Base-by-base conservation (phyloP, 2,113 vertebrate species). In the Nycticryphes semicollaris region DNA sequence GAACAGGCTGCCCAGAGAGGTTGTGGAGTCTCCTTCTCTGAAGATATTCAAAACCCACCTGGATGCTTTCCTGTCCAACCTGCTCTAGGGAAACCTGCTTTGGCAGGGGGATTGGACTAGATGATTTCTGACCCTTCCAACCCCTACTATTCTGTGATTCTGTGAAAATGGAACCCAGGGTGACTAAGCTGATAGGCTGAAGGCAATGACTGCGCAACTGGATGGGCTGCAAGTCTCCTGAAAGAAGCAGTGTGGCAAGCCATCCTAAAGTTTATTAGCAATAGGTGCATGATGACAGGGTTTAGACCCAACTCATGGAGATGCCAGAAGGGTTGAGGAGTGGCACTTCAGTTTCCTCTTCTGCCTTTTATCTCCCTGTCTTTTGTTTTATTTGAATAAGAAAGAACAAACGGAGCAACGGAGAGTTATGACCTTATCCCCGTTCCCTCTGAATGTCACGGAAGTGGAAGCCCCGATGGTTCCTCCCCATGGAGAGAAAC, bases 401-500 rank as follows among this genome's bases (percentile, higher is more conserved):
- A 80, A 63, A 51, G 37, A 39, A 10, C 21, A 28, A 78, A 74
- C 3, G 6, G 24, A 90, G 19, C 2, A 9, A 22, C 27, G 67
- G 13, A 41, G n/a, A 67, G 8, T 18, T 54, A 13, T 27, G 27
- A 59, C 22, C 24, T 89, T 45, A 33, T 12, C 9, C n/a, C 10
- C 1, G 0, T 37, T 69, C 19, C 30, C 31, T 39, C 39, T 1
- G 78, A 67, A 62, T 1, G 2, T 22, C 0, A 8, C 4, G 6
- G 33, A 11, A 16, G 3, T 5, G 56, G 33, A n/a, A 50, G 25
- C 10, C 3, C 7, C 23, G 14, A 2, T 4, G 48, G 4, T 5
- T 48, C 28, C 20, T 54, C 24, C 20, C 12, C 41, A 2, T 0
- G 13, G 6, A 60, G 14, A 20, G 74, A 7, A 14, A 51, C 33